A percentile compares a stretch with the other conserved stretches of the same genome.
phyloP scores from a whole-genome alignment of 2,888 invertebrate genomes.

The Sceliomorpha sp. region DNA sequence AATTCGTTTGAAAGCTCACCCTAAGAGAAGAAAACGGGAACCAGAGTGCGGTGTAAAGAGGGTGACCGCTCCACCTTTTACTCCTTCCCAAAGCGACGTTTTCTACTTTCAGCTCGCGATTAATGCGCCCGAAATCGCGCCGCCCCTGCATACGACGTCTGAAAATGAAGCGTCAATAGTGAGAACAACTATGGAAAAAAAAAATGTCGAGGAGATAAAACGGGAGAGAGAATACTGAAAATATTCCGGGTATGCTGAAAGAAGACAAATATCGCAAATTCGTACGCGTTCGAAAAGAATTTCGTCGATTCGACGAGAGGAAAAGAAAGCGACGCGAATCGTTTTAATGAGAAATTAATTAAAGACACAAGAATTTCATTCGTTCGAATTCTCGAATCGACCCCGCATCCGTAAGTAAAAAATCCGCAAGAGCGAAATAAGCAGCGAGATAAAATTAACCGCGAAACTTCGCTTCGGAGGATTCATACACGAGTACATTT shows the following conservation, averaged over 20 bases:
- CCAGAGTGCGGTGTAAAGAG: conserved; percentile 59
- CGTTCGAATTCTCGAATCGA: too few relatives aligned
- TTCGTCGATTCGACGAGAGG: too few relatives aligned
- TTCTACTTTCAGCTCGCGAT: conserved; percentile 61
- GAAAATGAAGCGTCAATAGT: conserved; percentile 66
- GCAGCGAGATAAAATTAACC: conserved; percentile 19
- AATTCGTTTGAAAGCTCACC: conserved; percentile 74
- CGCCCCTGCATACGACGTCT: conserved; percentile 62
- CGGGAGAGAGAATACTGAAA: conserved; percentile 34
- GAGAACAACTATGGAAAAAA: conserved; percentile 24
- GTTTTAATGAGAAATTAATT: too few relatives aligned
- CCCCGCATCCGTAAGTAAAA: too few relatives aligned
- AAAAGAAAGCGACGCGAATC: too few relatives aligned
- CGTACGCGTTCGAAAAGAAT: too few relatives aligned
- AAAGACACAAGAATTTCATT: too few relatives aligned
- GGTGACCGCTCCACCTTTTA: conserved; percentile 58
- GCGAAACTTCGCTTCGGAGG: conserved; percentile 33
- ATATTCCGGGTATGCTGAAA: not conserved
- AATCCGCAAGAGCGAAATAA: too few relatives aligned
- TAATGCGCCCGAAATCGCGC: conserved; percentile 70
- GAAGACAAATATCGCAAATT: too few relatives aligned
- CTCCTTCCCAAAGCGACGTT: conserved; percentile 55
- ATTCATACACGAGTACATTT: conserved; percentile 59
- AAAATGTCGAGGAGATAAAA: conserved; percentile 3
- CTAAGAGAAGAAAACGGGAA: conserved; percentile 49